Base-by-base conservation (phyloP, 2,113 vertebrate species). In the Saccopteryx leptura region DNA sequence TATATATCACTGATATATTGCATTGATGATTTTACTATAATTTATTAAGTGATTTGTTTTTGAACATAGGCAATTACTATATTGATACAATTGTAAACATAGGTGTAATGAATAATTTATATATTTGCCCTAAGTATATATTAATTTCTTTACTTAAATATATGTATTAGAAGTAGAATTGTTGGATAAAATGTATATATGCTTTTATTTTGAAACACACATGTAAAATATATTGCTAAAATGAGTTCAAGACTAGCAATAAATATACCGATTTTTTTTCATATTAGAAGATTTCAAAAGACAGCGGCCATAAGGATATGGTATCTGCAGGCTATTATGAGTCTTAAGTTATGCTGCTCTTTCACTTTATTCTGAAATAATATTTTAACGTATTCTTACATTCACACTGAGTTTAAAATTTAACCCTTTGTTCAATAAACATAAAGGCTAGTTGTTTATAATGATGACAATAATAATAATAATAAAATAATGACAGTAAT, bases 311-410 rank as follows among this genome's bases (percentile, higher is more conserved):
- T 54, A 71, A 68, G 5, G 2, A 89, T 54, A 72, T 48, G 2
- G 2, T 12, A 56, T 81, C 72, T 88, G 19, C 61, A 81, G 9
- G 2, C 28, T 88, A n/a, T 39, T 90, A 9, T 39, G 12, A 88
- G 11, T 86, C 9, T 85, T 71, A 61, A 4, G 15, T 24, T 52
- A 52, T 69, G 6, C 2, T 69, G 1, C 3, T 72, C 7, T 65
- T 39, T 69, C n/a, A 26, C 7, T 88, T 85, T 78, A 83, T 9
- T 94, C 17, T 74, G 28, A 93, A 92, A 71, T 79, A 28, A 58
- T 63, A 31, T 23, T 87, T 94, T 81, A 26, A 76, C 26, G 60
- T 60, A 23, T 39, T 4, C 9, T 87, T 91, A 60, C 2, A 65
- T 46, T 76, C 33, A 88, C 24, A n/a, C 0, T n/a, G 21, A 52